These are phyloP conservation scores for Hylaeus volcanicus DNA, from an alignment of 1,140 invertebrate species.

Conservation along the genomic window DNA sequence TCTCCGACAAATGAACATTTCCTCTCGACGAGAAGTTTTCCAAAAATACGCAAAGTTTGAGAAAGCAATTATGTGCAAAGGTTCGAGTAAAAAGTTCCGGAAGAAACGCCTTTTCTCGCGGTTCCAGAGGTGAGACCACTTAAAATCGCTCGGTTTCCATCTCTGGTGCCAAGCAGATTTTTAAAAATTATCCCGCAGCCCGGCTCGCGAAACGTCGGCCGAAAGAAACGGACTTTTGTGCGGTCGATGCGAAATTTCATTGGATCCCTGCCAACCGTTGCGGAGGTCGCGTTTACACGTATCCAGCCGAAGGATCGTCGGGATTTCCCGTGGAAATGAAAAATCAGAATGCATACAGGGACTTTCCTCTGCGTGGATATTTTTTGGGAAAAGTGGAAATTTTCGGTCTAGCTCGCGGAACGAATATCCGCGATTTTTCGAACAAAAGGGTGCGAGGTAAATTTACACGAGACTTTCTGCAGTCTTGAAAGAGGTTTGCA, in stretches of 20 bases:
- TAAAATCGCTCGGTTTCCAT: not conserved
- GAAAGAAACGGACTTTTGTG: not conserved
- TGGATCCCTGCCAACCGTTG: constrained; percentile 62
- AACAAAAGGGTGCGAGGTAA: too few relatives aligned
- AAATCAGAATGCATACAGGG: constrained; percentile 1
- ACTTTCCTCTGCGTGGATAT: not conserved
- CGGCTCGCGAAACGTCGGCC: not conserved
- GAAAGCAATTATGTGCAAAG: too few relatives aligned
- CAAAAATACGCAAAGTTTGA: too few relatives aligned
- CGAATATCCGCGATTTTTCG: too few relatives aligned
- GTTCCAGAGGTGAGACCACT: not conserved
- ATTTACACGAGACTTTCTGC: too few relatives aligned
- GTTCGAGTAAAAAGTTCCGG: too few relatives aligned
- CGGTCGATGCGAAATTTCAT: constrained; percentile 65
- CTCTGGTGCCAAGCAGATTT: not conserved
- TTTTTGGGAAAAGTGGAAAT: not conserved
- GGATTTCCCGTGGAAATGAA: constrained; percentile 39
- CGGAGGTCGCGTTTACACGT: constrained; percentile 54
- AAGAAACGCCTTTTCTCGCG: too few relatives aligned
- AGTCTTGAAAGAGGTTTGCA: too few relatives aligned
- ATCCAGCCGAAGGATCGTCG: constrained; percentile 38
- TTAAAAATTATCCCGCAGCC: not conserved
- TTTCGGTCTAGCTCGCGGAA: not conserved
- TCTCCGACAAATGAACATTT: too few relatives aligned
- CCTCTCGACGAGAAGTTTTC: too few relatives aligned